phyloP scores from a whole-genome alignment of 2,888 invertebrate genomes.

The Metalampra italica region DNA sequence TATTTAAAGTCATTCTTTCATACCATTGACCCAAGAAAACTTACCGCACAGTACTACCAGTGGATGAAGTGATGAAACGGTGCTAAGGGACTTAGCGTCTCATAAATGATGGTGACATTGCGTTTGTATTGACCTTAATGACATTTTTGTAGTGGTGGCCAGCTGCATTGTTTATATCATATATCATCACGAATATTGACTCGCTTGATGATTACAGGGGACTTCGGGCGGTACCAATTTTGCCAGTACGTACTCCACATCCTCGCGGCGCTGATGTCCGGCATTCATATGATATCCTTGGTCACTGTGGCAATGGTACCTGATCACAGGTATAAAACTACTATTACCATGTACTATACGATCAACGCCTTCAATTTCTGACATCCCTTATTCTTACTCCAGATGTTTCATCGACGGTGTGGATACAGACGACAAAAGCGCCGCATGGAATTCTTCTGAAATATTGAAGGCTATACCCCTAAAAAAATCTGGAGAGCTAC shows the following conservation, averaged over 20 bases:
- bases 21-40: too few relatives aligned
- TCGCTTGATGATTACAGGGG: slow-evolving; percentile 78
- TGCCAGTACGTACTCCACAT: slow-evolving; percentile 88
- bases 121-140: too few relatives aligned
- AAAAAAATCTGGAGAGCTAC: slow-evolving; percentile 69
- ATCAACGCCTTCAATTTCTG: too few relatives aligned
- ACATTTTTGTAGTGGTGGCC: too few relatives aligned
- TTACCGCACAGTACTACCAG: too few relatives aligned
- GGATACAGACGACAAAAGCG: slow-evolving; percentile 73
- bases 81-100: too few relatives aligned
- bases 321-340: slow-evolving; percentile 83
- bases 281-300: slow-evolving; percentile 89
- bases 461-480: slow-evolving; percentile 79
- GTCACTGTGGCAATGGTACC: slow-evolving; percentile 90
- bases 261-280: slow-evolving; percentile 87
- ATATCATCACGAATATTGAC: too few relatives aligned
- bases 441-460: slow-evolving; percentile 77
- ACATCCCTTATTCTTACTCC: slow-evolving; percentile 31
- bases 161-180: too few relatives aligned
- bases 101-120: too few relatives aligned
- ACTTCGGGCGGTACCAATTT: slow-evolving; percentile 89
- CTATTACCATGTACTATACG: too few relatives aligned
- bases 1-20: too few relatives aligned
- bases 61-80: too few relatives aligned
- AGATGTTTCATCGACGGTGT: slow-evolving; percentile 81